Evolutionary conservation across 2,888 invertebrate genomes (phyloP), one percentile per base, ranked within the genome.

Genomic region (Elmis aenea): DNA sequence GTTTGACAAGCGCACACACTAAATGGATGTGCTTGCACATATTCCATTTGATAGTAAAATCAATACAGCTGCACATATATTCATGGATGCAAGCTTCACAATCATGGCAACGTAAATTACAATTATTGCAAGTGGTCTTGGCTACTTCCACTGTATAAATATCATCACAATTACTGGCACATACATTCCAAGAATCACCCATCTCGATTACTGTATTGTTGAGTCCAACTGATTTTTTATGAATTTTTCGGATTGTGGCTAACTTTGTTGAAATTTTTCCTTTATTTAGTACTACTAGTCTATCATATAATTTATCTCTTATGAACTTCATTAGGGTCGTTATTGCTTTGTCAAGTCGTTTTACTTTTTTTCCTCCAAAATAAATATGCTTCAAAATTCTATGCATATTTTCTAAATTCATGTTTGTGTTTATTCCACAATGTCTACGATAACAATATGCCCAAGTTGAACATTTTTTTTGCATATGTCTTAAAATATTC

Each of bases 351-450:
- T 52, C 51, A 3, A 53, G 35, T 20, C 50, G 23, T 26, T 54
- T 51, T 5, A 42, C 44, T 15, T 34, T 42, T 29, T 48, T 51
- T 11, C 52, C 52, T 5, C 46, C 31, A 8, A 55, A 21, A 29
- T 51, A 54, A 5, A 46, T 30, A 33, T 53, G 39, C 25, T 52
- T 53, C 4, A 55, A 10, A 1, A 38, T 45, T 18, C 42, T 42
- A 29, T 54, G 52, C 47, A 57, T 48, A 1, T 37, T 35, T 37
- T 57, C 56, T 6, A 55, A 13, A 26, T 51, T 45, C 44, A 50
- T 52, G 31, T 55, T 54, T 2, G 46, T 47, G 28, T 57, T 55
- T 2, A 56, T 18, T 4, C 50, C 52, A 24, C 26, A 27, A 22
- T 51, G 26, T 12, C 44, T 14, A 14, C 52, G 22, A 25, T 34